These are phyloP conservation scores for Chloroclysta siterata DNA, from an alignment of 2,888 invertebrate genomes.

Conservation along the genomic window DNA sequence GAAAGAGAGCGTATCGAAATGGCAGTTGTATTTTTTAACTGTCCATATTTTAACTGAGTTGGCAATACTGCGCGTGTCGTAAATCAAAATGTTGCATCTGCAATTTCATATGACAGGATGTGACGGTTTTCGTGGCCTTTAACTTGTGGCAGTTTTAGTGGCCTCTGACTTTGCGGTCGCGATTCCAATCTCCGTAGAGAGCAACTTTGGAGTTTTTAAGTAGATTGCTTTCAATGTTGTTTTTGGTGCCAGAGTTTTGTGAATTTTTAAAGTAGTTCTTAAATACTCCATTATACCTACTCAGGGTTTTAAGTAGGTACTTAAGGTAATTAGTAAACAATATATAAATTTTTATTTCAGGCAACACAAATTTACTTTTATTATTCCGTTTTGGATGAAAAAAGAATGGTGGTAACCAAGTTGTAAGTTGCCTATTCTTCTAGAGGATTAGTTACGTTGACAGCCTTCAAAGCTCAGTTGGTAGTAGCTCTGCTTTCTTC, in stretches of 20 bases:
- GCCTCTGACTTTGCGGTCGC: constrained; percentile 13
- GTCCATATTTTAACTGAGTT: not conserved
- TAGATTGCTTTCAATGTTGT: constrained; percentile 27
- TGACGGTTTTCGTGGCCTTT: constrained; percentile 19
- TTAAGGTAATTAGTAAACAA: too few relatives aligned
- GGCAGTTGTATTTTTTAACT: not conserved
- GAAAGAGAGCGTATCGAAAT: too few relatives aligned
- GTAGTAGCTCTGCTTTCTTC: too few relatives aligned
- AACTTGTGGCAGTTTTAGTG: constrained; percentile 24
- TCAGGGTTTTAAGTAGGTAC: too few relatives aligned
- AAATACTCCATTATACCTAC: too few relatives aligned
- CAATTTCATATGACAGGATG: constrained; percentile 33
- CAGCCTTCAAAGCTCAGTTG: too few relatives aligned
- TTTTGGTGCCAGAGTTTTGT: constrained; percentile 8
- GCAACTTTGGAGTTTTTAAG: constrained; percentile 15
- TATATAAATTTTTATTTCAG: too few relatives aligned
- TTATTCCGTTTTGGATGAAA: too few relatives aligned
- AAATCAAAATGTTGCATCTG: constrained; percentile 44
- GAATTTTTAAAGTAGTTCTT: not conserved
- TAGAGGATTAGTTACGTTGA: too few relatives aligned
- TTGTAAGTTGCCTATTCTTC: too few relatives aligned
- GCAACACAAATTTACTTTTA: too few relatives aligned
- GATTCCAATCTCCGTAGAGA: constrained; percentile 26
- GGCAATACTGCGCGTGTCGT: constrained; percentile 33
- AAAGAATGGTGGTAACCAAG: too few relatives aligned